Conservation (phyloP, 2,888 invertebrate genomes). For the Archips crataeganus region DNA sequence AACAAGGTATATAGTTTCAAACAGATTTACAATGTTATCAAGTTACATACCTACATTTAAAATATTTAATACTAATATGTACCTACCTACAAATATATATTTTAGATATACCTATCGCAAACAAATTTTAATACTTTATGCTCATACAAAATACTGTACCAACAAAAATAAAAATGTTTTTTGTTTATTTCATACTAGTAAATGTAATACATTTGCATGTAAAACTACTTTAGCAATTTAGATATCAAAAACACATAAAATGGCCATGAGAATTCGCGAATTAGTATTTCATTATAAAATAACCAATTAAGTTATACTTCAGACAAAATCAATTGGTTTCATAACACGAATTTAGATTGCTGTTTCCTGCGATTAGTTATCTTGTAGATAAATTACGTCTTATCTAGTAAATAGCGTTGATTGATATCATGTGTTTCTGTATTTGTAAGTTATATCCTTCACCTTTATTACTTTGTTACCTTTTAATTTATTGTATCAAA, state of each 20-base stretch:
- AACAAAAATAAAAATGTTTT: not conserved
- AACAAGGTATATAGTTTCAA: too few species aligned
- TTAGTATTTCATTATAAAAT: not conserved
- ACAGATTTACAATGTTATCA: too few species aligned
- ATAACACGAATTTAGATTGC: constrained; percentile 31
- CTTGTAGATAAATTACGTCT: constrained; percentile 9
- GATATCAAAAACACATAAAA: not conserved
- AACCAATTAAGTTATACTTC: not conserved
- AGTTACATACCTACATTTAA: too few species aligned
- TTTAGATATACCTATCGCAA: too few species aligned
- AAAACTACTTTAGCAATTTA: not conserved
- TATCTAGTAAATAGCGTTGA: constrained; percentile 2
- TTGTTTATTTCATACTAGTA: too few species aligned
- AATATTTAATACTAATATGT: too few species aligned
- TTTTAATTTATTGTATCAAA: too few species aligned
- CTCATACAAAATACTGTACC: too few species aligned
- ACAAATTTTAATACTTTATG: too few species aligned
- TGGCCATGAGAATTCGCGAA: not conserved
- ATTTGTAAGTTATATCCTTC: not conserved
- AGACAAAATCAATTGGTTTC: constrained; percentile 15
- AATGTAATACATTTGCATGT: not conserved
- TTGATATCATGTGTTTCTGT: constrained; percentile 3
- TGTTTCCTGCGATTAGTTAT: constrained; percentile 44
- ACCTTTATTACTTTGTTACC: not conserved
- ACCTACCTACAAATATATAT: too few species aligned